phyloP scores from a whole-genome alignment of 2,797 vertebrate genomes.

The Distichodus sexfasciatus region DNA sequence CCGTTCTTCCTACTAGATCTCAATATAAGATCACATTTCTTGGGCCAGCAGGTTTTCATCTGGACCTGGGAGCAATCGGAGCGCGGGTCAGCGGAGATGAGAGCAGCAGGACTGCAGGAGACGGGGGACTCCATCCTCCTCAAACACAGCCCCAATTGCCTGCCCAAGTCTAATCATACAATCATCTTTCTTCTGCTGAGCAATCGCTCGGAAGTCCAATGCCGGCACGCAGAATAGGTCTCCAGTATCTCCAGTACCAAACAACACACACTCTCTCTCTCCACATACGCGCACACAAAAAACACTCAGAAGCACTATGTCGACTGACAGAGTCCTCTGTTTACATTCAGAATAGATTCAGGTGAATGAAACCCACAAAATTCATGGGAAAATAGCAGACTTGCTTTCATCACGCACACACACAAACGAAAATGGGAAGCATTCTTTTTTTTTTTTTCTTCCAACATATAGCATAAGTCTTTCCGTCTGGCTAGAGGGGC shows the following conservation, averaged over 20 bases:
- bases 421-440: conserved; percentile 15
- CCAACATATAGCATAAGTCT: no score
- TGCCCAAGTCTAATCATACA: conserved; percentile 72
- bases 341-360: conserved; percentile 35
- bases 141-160: conserved; percentile 69
- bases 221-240: conserved; percentile 8
- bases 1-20: conserved; percentile 24
- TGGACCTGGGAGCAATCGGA: conserved; percentile 50
- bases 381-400: not conserved
- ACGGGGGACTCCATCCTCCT: conserved; percentile 70
- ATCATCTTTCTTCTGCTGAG: conserved; percentile 72
- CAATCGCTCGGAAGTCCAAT: conserved; percentile 60
- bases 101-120: conserved; percentile 48
- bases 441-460: not conserved
- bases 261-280: no score
- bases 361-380: conserved; percentile 20
- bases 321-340: conserved; percentile 27
- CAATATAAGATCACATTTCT: conserved; percentile 65
- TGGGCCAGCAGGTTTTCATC: conserved; percentile 68
- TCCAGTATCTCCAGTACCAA: conserved; percentile 23
- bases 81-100: conserved; percentile 35
- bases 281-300: conserved; percentile 23
- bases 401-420: conserved; percentile 32
- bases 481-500: not conserved
- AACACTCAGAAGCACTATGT: conserved; percentile 25